These are phyloP conservation scores for Tyrophagus putrescentiae DNA, from an alignment of 1,140 invertebrate genomes.

Conservation along the genomic window DNA sequence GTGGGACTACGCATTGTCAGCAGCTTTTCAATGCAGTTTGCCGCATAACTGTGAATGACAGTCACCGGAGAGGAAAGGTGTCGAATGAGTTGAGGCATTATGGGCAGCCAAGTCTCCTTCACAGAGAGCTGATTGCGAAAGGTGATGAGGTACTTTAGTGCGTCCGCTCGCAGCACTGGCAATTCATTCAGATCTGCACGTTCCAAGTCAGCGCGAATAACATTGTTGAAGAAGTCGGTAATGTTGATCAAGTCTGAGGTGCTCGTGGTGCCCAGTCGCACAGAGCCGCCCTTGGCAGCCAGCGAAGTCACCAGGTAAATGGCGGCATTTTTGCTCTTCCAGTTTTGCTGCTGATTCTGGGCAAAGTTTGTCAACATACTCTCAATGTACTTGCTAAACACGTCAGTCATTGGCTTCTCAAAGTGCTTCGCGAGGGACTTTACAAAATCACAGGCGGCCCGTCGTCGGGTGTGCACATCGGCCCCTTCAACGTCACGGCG, in stretches of 20 bases:
- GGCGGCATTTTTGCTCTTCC: slow-evolving; percentile 88
- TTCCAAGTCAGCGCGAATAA: slow-evolving; percentile 71
- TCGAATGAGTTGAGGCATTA: slow-evolving; percentile 60
- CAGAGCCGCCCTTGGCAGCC: slow-evolving; percentile 74
- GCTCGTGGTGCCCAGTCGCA: slow-evolving; percentile 71
- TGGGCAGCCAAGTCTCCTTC: slow-evolving; percentile 51
- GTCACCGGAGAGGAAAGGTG: slow-evolving; percentile 50
- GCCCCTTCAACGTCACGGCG: slow-evolving; percentile 91
- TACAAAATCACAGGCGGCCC: slow-evolving; percentile 90
- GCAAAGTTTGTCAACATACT: slow-evolving; percentile 51
- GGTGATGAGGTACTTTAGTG: slow-evolving; percentile 88
- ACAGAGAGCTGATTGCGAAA: slow-evolving; percentile 74
- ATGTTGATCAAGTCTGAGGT: slow-evolving; percentile 76
- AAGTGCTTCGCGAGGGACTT: slow-evolving; percentile 72
- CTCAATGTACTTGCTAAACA: slow-evolving; percentile 72
- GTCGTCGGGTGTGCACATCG: slow-evolving; percentile 85
- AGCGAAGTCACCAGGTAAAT: slow-evolving; percentile 89
- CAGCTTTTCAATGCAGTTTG: slow-evolving; percentile 75
- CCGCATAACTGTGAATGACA: slow-evolving; percentile 88
- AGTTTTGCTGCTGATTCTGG: slow-evolving; percentile 55
- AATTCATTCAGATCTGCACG: slow-evolving; percentile 46
- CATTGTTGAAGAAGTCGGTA: slow-evolving; percentile 63
- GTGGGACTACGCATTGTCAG: slow-evolving; percentile 46
- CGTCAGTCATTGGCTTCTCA: slow-evolving; percentile 76
- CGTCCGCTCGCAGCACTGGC: slow-evolving; percentile 84